These are phyloP conservation scores for Melanotaenia pygmaea DNA, from an alignment of 2,797 vertebrate species.

Conservation along the genomic window DNA sequence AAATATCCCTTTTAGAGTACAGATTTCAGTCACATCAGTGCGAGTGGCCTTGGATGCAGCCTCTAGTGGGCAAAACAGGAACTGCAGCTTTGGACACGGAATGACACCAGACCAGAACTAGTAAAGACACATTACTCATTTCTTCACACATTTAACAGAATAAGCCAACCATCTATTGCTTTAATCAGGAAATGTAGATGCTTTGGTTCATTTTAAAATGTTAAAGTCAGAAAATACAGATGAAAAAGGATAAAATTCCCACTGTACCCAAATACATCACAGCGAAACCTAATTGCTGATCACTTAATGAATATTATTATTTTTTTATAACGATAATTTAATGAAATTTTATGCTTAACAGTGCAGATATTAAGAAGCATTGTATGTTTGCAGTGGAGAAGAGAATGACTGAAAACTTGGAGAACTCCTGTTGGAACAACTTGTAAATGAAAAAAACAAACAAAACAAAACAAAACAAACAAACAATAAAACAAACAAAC, in stretches of 20 bases:
- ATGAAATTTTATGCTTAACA: not conserved
- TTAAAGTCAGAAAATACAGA: not conserved
- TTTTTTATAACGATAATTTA: not conserved
- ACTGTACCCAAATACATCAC: not conserved
- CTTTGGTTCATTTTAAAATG: not conserved
- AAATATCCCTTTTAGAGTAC: too few relatives aligned
- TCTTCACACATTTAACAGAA: not conserved
- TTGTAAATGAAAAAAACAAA: too few relatives aligned
- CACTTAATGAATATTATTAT: not conserved
- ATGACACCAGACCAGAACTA: not conserved
- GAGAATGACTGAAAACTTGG: too few relatives aligned
- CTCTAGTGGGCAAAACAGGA: constrained; percentile 3
- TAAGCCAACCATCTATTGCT: not conserved
- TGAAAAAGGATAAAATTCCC: too few relatives aligned
- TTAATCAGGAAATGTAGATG: not conserved
- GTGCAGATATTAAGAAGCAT: not conserved
- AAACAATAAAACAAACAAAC: too few relatives aligned
- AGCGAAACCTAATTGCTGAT: not conserved
- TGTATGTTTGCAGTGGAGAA: too few relatives aligned
- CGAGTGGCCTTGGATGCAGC: not conserved
- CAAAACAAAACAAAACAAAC: not conserved
- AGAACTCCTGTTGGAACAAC: too few relatives aligned
- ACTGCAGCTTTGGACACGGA: not conserved
- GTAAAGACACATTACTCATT: too few relatives aligned
- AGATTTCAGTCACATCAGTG: too few relatives aligned